Evolutionary conservation across 2,797 vertebrate genomes (phyloP), one percentile per base, ranked within the genome.

Genomic region (Sebastes kiyomatsui): DNA sequence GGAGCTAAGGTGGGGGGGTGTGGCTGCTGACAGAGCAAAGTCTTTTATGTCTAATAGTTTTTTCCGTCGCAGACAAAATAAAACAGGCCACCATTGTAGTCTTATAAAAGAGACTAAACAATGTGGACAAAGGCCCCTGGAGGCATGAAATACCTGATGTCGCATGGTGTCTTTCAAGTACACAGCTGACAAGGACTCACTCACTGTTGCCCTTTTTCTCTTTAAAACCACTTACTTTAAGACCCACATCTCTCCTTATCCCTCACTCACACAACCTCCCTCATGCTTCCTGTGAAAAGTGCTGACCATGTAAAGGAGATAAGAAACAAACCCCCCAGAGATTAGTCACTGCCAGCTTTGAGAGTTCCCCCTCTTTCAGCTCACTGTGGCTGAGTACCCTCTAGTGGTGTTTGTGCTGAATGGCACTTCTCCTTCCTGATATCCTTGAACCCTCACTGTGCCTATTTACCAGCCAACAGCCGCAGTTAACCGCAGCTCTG

Each of bases 401-500:
- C 94, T 93, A 92, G 94, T 90, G 95, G 92, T 2, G 2, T 1
- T 32, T 9, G 18, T 1, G 0, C 6, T 1, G 67, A 87, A 91
- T 12, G 22, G 30, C 88, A 80, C 35, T 6, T 46, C 8, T 49
- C 49, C 58, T 20, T 4, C 72, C 64, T 30, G 12, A 42, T n/a
- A 77, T 86, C 79, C 81, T 49, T 58, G 62, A 87, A 88, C 77
- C 85, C 82, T 85, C 86, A 30, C 71, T 87, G 80, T 70, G 81
- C 86, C 90, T 91, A 82, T 88, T 92, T 89, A 92, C 91, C 92
- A 93, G 81, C 75, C 88, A 73, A 78, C 86, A 85, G 90, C 91
- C 79, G 58, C 90, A 87, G 87, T 79, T 82, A 93, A 93, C 95
- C 94, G 67, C 95, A 94, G 84, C 86, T 72, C 80, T 91, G 93